Conservation (phyloP, 2,113 vertebrate species). For the Triplophysa tibetana region DNA sequence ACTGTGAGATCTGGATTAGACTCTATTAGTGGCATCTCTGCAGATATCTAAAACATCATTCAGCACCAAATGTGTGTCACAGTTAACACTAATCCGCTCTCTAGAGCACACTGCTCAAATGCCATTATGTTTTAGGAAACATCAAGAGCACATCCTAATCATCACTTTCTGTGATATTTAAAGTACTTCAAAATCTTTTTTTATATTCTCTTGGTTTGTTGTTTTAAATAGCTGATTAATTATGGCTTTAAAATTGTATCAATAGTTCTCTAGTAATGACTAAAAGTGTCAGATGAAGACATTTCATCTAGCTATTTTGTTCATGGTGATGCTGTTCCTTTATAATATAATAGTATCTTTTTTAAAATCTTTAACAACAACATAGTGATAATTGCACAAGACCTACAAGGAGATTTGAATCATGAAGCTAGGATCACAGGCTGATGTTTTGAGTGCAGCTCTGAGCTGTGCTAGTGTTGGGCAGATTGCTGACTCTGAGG, state of each 20-base stretch:
- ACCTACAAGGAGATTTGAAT: too few relatives aligned
- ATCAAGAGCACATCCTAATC: neutral
- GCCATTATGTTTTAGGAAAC: neutral
- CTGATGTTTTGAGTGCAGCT: constrained; percentile 1
- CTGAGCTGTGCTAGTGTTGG: constrained; percentile 12
- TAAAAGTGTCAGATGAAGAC: neutral
- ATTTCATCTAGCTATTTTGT: too few relatives aligned
- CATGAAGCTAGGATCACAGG: neutral
- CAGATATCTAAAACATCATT: constrained; percentile 4
- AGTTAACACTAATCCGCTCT: neutral
- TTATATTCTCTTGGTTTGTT: neutral
- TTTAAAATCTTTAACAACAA: too few relatives aligned
- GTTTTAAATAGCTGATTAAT: neutral
- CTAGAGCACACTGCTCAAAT: neutral
- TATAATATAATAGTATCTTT: too few relatives aligned
- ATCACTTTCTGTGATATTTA: neutral
- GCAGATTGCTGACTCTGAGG: neutral
- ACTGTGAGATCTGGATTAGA: neutral
- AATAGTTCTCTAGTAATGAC: neutral
- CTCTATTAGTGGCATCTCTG: constrained; percentile 34
- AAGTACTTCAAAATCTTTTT: neutral
- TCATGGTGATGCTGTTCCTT: too few relatives aligned
- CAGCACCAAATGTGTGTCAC: constrained; percentile 12
- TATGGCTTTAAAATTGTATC: neutral
- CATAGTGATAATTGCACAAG: too few relatives aligned